phyloP scores from a whole-genome alignment of 2,797 vertebrate genomes.

The Lithobates pipiens region DNA sequence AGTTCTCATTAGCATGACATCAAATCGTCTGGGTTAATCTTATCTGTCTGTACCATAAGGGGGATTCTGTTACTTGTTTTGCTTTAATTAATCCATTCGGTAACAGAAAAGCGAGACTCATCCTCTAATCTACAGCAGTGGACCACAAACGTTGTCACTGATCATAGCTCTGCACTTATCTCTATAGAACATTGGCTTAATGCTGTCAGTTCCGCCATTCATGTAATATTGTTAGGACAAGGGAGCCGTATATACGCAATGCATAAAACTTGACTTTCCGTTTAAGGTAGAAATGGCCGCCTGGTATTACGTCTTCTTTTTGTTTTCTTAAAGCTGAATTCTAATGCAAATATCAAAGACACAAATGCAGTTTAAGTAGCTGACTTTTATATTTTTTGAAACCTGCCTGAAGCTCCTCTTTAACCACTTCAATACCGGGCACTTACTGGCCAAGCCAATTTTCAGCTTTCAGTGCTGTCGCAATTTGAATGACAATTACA shows the following conservation, averaged over 20 bases:
- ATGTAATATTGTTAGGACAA: background rate
- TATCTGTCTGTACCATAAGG: conserved; percentile 63
- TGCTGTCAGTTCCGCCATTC: conserved; percentile 15
- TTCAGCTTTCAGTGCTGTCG: too few relatives aligned
- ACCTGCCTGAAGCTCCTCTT: too few relatives aligned
- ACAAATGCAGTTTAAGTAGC: too few relatives aligned
- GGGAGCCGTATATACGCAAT: background rate
- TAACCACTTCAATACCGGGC: too few relatives aligned
- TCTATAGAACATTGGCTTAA: conserved; percentile 15
- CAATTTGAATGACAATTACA: too few relatives aligned
- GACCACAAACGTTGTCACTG: conserved; percentile 11
- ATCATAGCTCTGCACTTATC: conserved; percentile 13
- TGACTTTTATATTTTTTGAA: too few relatives aligned
- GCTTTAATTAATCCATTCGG: conserved; percentile 66
- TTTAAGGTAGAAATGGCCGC: too few relatives aligned
- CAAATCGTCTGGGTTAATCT: conserved; percentile 46
- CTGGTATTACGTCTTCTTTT: too few relatives aligned
- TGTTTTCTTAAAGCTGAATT: too few relatives aligned
- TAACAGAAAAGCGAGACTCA: conserved; percentile 29
- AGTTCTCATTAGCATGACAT: conserved; percentile 2
- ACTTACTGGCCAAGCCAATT: too few relatives aligned
- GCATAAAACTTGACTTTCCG: background rate
- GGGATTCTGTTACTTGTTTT: conserved; percentile 39
- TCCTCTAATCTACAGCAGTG: conserved; percentile 5
- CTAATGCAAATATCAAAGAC: too few relatives aligned